These are phyloP conservation scores for Xylota segnis DNA, from an alignment of 2,888 invertebrate genomes.

Conservation along the genomic window DNA sequence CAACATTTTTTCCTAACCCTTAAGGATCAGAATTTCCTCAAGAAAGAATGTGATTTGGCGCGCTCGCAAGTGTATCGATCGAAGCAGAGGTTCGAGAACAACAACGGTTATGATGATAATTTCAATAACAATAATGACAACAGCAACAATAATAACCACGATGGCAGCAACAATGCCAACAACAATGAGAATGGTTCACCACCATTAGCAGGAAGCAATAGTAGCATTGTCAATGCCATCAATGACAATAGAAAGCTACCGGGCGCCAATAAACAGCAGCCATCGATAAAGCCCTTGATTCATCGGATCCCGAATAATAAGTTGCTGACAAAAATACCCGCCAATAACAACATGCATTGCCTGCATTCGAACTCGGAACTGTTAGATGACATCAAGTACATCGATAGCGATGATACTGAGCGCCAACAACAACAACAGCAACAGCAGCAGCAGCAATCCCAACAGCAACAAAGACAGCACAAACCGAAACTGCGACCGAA, in stretches of 20 bases:
- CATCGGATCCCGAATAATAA: slow-evolving; percentile 74
- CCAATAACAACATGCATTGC: slow-evolving; percentile 77
- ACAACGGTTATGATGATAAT: slow-evolving; percentile 54
- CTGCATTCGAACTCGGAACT: slow-evolving; percentile 69
- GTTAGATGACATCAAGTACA: slow-evolving; percentile 78
- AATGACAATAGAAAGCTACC: slow-evolving; percentile 76
- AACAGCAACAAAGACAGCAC: slow-evolving; percentile 72
- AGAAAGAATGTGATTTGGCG: slow-evolving; percentile 83
- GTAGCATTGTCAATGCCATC: slow-evolving; percentile 77
- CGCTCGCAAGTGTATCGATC: slow-evolving; percentile 81
- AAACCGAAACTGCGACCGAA: slow-evolving; percentile 75
- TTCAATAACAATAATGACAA: slow-evolving; percentile 53
- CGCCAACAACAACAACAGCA: slow-evolving; percentile 68
- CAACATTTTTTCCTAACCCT: slow-evolving; percentile 81
- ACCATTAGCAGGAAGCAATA: slow-evolving; percentile 56
- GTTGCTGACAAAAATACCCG: slow-evolving; percentile 60
- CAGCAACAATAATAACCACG: slow-evolving; percentile 40
- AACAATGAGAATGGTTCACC: slow-evolving; percentile 65
- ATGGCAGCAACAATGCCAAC: slow-evolving; percentile 55
- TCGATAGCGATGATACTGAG: slow-evolving; percentile 78
- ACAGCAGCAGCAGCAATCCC: slow-evolving; percentile 70
- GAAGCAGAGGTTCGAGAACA: slow-evolving; percentile 54
- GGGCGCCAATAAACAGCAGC: slow-evolving; percentile 49
- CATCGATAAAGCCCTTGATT: slow-evolving; percentile 74
- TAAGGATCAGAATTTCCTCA: slow-evolving; percentile 83